Evolutionary conservation across 2,888 invertebrate species (phyloP), one percentile per base, ranked within the genome.

Genomic region (Alitta virens): DNA sequence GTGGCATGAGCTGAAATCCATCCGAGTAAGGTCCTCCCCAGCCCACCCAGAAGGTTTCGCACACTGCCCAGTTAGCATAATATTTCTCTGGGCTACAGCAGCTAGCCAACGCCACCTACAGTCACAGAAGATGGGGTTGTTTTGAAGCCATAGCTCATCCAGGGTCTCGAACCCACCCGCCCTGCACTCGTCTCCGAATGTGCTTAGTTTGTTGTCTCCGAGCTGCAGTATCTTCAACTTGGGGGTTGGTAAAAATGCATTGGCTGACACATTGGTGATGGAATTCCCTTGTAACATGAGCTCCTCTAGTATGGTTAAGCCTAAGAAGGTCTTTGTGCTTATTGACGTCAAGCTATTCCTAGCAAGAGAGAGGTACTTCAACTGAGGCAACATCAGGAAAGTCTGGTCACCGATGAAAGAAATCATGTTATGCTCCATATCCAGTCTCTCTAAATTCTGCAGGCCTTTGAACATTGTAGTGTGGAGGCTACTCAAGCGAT

Each of bases 51-150:
- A 21, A 14, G 59, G 59, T 5, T 18, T 23, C 14, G 27, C 5
- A 25, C 59, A 59, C n/a, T 38, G 26, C 2, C 59, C 59, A 1
- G 59, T 51, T 1, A 59, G 26, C 1, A 24, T 24, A n/a, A 50
- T 51, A 7, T 40, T 33, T 1, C 40, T 49, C 40, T 33, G 46
- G 21, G 51, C 55, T 5, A 65, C 40, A 16, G 25, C 59, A 18
- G 33, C 26, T 38, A 67, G 16, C 61, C 63, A 63, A 5, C 52
- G 24, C 56, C 60, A 38, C 18, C 43, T 38, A 38, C 67, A 67
- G 59, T 49, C 56, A 54, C 67, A 67, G 16, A 61, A 26, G 33
- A 67, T 43, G 40, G 67, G 67, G 49, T 67, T 67, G 24, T 56
- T 59, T 9, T 16, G n/a, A 1, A 63, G 57, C 21, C 51, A 50